A percentile compares a stretch with the other conserved stretches of the same genome.
Evolutionary conservation across 2,113 vertebrate genomes (phyloP).

Genomic region (Cebidichthys violaceus): DNA sequence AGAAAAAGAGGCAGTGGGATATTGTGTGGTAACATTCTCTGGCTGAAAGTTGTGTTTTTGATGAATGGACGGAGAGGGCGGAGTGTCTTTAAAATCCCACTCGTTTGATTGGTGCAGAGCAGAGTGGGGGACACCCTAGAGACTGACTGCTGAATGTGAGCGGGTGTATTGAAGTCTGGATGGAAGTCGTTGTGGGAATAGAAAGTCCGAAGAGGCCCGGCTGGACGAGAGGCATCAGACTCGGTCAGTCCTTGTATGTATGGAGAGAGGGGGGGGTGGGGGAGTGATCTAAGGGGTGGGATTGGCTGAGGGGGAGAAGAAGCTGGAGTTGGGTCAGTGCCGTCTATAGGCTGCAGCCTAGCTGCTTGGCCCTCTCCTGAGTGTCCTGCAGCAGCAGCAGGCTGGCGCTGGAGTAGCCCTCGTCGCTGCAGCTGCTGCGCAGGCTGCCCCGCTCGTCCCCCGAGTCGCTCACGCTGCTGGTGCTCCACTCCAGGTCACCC

Average conservation of each 20-base stretch:
- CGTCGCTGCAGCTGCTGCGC: slow-evolving; percentile 93
- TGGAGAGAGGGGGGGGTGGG: neutral
- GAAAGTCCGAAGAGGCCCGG: slow-evolving; percentile 33
- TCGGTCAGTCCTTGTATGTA: slow-evolving; percentile 47
- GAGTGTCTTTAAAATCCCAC: slow-evolving; percentile 62
- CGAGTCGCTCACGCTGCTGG: slow-evolving; percentile 93
- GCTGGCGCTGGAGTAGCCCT: slow-evolving; percentile 93
- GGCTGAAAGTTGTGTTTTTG: slow-evolving; percentile 74
- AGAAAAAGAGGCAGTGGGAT: slow-evolving; percentile 80
- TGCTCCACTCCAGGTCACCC: slow-evolving; percentile 93
- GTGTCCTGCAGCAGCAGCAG: slow-evolving; percentile 85
- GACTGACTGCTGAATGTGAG: slow-evolving; percentile 55
- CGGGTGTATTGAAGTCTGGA: slow-evolving; percentile 45
- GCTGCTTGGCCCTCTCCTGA: slow-evolving; percentile 81
- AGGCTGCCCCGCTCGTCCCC: slow-evolving; percentile 91
- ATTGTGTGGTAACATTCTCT: slow-evolving; percentile 82
- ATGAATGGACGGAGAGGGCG: slow-evolving; percentile 29
- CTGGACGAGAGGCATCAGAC: slow-evolving; percentile 43
- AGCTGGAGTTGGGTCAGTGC: slow-evolving; percentile 37
- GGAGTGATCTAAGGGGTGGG: slow-evolving; percentile 25
- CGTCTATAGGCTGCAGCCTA: slow-evolving; percentile 86
- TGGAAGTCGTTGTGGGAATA: slow-evolving; percentile 41
- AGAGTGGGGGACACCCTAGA: slow-evolving; percentile 49
- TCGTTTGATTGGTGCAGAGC: slow-evolving; percentile 63
- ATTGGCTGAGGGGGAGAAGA: slow-evolving; percentile 22